Evolutionary conservation across 2,888 invertebrate genomes (phyloP), one percentile per base, ranked within the genome.

Genomic region (Drosophila cracens): DNA sequence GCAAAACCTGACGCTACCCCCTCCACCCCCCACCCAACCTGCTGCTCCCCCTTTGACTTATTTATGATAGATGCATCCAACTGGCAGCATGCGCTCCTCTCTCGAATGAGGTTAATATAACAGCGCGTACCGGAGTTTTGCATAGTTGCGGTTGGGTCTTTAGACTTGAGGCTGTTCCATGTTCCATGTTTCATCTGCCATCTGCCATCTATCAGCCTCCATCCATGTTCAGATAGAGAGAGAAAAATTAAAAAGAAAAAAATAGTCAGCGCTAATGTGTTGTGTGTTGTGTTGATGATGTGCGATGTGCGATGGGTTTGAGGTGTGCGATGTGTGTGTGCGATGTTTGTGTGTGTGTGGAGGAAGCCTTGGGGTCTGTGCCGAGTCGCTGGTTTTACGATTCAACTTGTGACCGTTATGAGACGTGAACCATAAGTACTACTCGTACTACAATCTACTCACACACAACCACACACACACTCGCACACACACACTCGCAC

Each of bases 21-120:
- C 25, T 2, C 25, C 25, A 2, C 13, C 29, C 13, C 43, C 33
- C 48, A 5, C 16, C 18, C 16, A 4, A 6, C 57, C 10, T 16
- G 46, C 25, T 16, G 43, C 43, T 21, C 0, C 43, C 6, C 21
- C 21, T 21, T 13, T 25, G 40, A 48, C 73, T 56, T 43, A 36
- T 29, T 10, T 58, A 72, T 51, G 51, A 65, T 53, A 60, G 71
- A 34, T 71, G 70, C 57, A 62, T n/a, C 1, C 21, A 21, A 46
- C 53, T 58, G 61, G 79, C 74, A 49, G 79, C 74, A 49, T 52
- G 69, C 79, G 38, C n/a, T 25, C 27, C 18, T 49, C 25, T 38
- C 38, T 74, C 51, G 71, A 85, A 87, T 89, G 85, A 68, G 85
- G 85, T 89, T 85, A 85, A 85, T 85, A 87, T 85, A 89, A 85